A percentile compares a stretch with the other conserved stretches of the same genome.
These are phyloP conservation scores for Meloidogyne exigua DNA, from an alignment of 1,140 invertebrate genomes.

Conservation along the genomic window DNA sequence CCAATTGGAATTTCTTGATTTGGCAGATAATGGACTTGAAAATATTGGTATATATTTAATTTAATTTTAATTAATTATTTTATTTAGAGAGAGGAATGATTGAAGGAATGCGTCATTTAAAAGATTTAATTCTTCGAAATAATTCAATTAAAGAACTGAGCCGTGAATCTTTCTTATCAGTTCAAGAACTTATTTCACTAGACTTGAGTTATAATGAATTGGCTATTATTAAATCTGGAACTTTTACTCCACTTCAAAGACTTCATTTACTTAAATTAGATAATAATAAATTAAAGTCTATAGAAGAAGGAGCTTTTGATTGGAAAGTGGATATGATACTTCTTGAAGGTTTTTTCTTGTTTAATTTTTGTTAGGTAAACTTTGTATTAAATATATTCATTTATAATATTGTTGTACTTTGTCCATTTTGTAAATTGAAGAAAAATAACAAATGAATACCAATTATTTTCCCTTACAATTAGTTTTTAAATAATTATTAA, in stretches of 20 bases:
- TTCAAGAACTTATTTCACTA: conserved; percentile 45
- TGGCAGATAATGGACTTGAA: conserved; percentile 51
- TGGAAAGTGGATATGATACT: conserved; percentile 52
- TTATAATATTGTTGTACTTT: no score
- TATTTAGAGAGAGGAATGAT: conserved; percentile 59
- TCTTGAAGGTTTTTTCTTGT: conserved; percentile 52
- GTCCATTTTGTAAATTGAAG: no score
- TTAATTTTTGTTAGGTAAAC: no score
- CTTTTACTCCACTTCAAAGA: conserved; percentile 43
- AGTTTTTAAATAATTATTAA: no score
- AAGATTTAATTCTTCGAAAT: conserved; percentile 53
- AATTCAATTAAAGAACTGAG: conserved; percentile 55
- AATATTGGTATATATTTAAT: conserved; percentile 31
- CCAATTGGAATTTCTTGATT: conserved; percentile 41
- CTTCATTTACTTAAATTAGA: conserved; percentile 58
- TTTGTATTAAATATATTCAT: no score
- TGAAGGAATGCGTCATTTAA: conserved; percentile 62
- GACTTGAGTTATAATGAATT: conserved; percentile 53
- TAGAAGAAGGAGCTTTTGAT: conserved; percentile 52
- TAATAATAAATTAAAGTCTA: conserved; percentile 42
- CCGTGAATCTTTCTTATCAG: conserved; percentile 47
- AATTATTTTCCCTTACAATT: no score
- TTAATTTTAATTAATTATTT: conserved; percentile 16
- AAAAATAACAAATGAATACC: no score
- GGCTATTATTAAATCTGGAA: conserved; percentile 39